Percentiles rank a stretch among this genome's conserved stretches.
Evolutionary conservation across 2,113 vertebrate species (phyloP).

Genomic region (Nematolebias whitei): DNA sequence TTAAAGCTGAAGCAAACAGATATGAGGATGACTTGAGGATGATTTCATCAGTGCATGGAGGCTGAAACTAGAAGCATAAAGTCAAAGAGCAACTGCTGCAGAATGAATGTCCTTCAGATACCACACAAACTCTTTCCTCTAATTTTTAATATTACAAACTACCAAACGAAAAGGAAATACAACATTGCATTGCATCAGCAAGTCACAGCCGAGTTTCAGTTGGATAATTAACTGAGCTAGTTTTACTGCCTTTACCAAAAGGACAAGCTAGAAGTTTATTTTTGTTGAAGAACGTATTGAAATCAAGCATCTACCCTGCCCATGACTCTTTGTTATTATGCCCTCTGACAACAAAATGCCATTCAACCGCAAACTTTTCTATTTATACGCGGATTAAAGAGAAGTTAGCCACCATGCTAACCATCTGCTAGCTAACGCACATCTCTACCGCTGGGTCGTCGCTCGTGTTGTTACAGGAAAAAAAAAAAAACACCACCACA

Average conservation of each 20-base stretch:
- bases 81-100: conserved; percentile 9
- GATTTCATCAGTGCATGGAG: background rate
- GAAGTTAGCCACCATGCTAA: conserved; percentile 40
- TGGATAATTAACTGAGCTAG: conserved; percentile 40
- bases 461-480: too few species aligned
- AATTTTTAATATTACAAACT: too few species aligned
- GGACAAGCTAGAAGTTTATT: background rate
- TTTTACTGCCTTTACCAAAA: background rate
- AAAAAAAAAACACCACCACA: too few species aligned
- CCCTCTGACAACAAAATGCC: conserved; percentile 2
- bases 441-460: too few species aligned
- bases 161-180: background rate
- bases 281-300: background rate
- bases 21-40: too few species aligned
- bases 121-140: background rate
- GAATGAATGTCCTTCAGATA: conserved; percentile 29
- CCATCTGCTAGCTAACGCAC: conserved; percentile 14
- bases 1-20: too few species aligned
- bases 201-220: background rate
- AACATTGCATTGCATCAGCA: background rate
- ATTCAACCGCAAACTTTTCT: conserved; percentile 14
- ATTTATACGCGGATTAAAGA: conserved; percentile 33
- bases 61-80: background rate
- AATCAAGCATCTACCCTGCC: background rate
- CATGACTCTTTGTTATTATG: background rate